Conservation (phyloP, 2,797 vertebrate species). For the Muraenolepis orangiensis region DNA sequence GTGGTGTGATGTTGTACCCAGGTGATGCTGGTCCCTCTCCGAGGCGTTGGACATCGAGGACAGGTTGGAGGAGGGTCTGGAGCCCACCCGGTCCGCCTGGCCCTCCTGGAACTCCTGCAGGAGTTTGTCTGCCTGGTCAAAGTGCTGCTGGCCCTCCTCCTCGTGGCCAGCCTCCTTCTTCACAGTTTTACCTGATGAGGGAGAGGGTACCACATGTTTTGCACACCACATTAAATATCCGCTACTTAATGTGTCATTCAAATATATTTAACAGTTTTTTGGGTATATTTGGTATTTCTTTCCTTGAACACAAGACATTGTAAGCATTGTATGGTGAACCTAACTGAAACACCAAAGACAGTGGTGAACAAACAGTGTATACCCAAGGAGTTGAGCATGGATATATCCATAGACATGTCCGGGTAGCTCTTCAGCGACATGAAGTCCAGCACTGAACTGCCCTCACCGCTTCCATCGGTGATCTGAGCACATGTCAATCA, state of each 20-base stretch:
- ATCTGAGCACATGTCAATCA: slow-evolving; percentile 61
- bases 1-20: slow-evolving; percentile 68
- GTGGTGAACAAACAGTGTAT: slow-evolving; percentile 26
- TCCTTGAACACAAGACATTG: too few species aligned
- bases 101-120: slow-evolving; percentile 95
- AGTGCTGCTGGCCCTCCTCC: slow-evolving; percentile 85
- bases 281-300: not conserved
- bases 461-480: slow-evolving; percentile 74
- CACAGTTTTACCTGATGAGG: slow-evolving; percentile 78
- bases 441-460: slow-evolving; percentile 86
- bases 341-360: not conserved
- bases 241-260: not conserved
- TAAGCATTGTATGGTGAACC: too few species aligned
- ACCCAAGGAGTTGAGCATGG: slow-evolving; percentile 90
- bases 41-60: slow-evolving; percentile 94
- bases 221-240: not conserved
- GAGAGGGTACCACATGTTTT: not conserved
- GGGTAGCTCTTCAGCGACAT: slow-evolving; percentile 89
- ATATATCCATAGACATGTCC: slow-evolving; percentile 91
- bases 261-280: not conserved
- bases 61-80: slow-evolving; percentile 91
- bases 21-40: slow-evolving; percentile 92
- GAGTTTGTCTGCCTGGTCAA: slow-evolving; percentile 90
- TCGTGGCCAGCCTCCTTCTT: slow-evolving; percentile 94
- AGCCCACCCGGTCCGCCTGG: slow-evolving; percentile 88